Base-by-base conservation (phyloP, 1,140 invertebrate genomes). In the Carposina sasakii region DNA sequence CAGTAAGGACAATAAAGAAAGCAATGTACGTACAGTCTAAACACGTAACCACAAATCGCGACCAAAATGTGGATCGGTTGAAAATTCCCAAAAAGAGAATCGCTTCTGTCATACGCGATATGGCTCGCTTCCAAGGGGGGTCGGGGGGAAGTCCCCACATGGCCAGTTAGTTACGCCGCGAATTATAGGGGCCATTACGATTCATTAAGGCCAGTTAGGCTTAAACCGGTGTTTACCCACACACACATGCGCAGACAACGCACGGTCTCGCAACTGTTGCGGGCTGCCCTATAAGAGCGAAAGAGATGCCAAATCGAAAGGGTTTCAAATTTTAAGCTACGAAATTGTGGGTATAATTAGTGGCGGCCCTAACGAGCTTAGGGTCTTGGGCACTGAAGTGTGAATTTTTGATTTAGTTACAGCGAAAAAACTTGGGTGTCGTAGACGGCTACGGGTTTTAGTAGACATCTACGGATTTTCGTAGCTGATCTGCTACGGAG, bases 181-280 rank as follows among this genome's bases (percentile, higher is more conserved):
- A 86, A 86, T 86, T 86, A 86, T 86, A 85, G 84, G 77, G 82
- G 77, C 85, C 82, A 85, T 86, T 85, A 86, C 84, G 82, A 86
- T 85, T 86, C 84, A 86, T 86, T 86, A 86, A 85, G 77, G 82
- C 82, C 84, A 84, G 84, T 86, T 86, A 86, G 81, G 79, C 79
- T 84, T 81, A 84, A 83, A 81, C 74, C 73, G 76, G 79, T 81
- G 77, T 84, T 81, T 84, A 77, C 76, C 51, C 74, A 77, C 81
- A 59, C 81, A 81, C 75, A 81, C 81, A 43, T 22, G 45, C 42
- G 23, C 45, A 48, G 41, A 20, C 9, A 15, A 52, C 43, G 47
- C 46, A 39, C 28, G 36, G 53, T 63, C 43, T 71, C 54, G 73
- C 73, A 71, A 76, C 75, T 67, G 69, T 77, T 70, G 67, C n/a